These are phyloP conservation scores for Callyntrura guangdongensis DNA, from an alignment of 2,888 invertebrate genomes.

Conservation along the genomic window DNA sequence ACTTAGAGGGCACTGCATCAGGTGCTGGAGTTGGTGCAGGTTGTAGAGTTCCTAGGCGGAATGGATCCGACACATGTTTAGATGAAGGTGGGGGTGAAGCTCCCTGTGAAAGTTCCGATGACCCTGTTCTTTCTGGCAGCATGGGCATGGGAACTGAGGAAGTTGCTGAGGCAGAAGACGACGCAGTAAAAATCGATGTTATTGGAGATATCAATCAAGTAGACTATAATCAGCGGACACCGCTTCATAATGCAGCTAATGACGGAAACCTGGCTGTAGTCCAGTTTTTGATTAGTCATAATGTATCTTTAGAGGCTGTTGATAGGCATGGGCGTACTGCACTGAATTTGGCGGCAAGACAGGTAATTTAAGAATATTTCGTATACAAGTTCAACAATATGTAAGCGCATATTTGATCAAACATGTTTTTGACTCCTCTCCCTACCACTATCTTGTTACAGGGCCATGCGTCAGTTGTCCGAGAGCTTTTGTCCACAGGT, in stretches of 20 bases:
- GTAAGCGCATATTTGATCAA: neutral
- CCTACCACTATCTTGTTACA: no score
- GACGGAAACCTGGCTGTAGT: constrained; percentile 91
- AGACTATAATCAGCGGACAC: constrained; percentile 89
- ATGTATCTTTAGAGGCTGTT: constrained; percentile 81
- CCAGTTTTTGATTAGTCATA: constrained; percentile 88
- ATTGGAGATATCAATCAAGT: constrained; percentile 87
- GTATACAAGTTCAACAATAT: neutral
- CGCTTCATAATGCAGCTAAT: constrained; percentile 92
- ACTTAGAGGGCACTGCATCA: constrained; percentile 29
- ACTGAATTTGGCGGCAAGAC: constrained; percentile 93
- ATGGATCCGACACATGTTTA: constrained; percentile 85
- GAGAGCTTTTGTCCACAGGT: constrained; percentile 88
- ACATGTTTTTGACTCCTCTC: neutral
- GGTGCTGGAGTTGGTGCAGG: constrained; percentile 34
- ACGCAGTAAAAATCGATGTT: constrained; percentile 82
- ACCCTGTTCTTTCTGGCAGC: constrained; percentile 86
- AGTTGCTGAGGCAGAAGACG: constrained; percentile 86
- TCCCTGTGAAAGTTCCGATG: constrained; percentile 85
- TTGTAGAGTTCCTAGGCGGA: constrained; percentile 53
- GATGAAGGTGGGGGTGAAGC: constrained; percentile 86
- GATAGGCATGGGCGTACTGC: constrained; percentile 92
- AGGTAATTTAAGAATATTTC: constrained; percentile 73
- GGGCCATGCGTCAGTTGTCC: constrained; percentile 91
- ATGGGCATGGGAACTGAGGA: constrained; percentile 72